phyloP scores from a whole-genome alignment of 2,797 vertebrate species.

The Darevskia mixta region DNA sequence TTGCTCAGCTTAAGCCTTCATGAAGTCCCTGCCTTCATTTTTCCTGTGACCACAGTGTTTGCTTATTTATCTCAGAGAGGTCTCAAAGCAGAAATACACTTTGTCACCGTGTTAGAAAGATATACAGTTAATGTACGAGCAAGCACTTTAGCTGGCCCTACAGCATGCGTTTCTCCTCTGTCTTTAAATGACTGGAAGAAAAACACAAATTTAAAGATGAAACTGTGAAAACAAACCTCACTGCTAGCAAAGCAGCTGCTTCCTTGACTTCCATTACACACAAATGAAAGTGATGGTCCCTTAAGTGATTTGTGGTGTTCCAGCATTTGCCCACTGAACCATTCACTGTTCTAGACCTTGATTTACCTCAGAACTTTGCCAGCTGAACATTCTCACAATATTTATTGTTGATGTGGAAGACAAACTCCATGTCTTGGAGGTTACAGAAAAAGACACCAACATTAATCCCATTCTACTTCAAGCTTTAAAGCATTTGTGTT shows the following conservation, averaged over 20 bases:
- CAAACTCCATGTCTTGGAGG: conserved; percentile 52
- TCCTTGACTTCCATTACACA: conserved; percentile 26
- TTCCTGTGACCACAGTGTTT: neutral
- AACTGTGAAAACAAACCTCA: conserved; percentile 44
- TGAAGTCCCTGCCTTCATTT: conserved; percentile 13
- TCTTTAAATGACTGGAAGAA: conserved; percentile 42
- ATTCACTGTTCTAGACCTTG: conserved; percentile 47
- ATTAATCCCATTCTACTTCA: conserved; percentile 53
- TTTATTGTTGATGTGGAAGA: conserved; percentile 51
- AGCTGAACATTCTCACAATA: conserved; percentile 53
- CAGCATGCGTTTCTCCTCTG: neutral
- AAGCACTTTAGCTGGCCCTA: conserved; percentile 4
- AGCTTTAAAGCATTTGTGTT: conserved; percentile 34
- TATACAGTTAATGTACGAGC: neutral
- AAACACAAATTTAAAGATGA: conserved; percentile 42
- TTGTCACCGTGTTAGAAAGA: conserved; percentile 19
- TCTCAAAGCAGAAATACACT: conserved; percentile 25
- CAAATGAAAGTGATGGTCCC: conserved; percentile 48
- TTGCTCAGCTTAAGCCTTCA: neutral
- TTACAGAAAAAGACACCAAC: conserved; percentile 48
- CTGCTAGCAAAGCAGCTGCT: conserved; percentile 49
- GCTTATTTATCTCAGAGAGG: conserved; percentile 7
- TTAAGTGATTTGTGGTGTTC: conserved; percentile 47
- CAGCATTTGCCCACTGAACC: conserved; percentile 57
- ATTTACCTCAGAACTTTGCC: conserved; percentile 47